phyloP scores from a whole-genome alignment of 2,797 vertebrate genomes.

The Siniperca scherzeri region DNA sequence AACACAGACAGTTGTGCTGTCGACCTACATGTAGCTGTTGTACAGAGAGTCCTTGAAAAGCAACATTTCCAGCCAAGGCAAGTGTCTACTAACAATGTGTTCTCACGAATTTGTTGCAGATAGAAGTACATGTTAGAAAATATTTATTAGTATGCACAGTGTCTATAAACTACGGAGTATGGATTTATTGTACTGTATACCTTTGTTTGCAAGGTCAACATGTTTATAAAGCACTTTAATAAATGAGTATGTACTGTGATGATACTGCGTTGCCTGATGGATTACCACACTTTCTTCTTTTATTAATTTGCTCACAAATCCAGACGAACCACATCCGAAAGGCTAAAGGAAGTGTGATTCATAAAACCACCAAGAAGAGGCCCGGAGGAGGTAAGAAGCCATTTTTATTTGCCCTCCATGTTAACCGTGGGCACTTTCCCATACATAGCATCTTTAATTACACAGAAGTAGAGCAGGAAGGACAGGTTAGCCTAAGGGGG shows the following conservation, averaged over 20 bases:
- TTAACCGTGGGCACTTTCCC: conserved; percentile 81
- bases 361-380: conserved; percentile 71
- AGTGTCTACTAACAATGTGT: conserved; percentile 67
- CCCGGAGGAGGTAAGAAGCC: conserved; percentile 71
- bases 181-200: conserved; percentile 36
- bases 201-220: conserved; percentile 49
- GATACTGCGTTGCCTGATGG: conserved; percentile 29
- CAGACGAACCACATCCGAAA: conserved; percentile 60
- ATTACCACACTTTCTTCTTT: conserved; percentile 54
- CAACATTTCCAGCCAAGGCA: conserved; percentile 76
- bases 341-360: conserved; percentile 72
- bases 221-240: conserved; percentile 50
- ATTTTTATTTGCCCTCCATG: conserved; percentile 79
- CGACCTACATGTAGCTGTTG: conserved; percentile 74
- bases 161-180: conserved; percentile 19
- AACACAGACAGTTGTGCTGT: conserved; percentile 70
- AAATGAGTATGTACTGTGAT: conserved; percentile 26
- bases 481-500: conserved; percentile 80
- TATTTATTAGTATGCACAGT: conserved; percentile 22
- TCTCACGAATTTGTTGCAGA: conserved; percentile 42
- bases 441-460: conserved; percentile 84
- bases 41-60: conserved; percentile 62
- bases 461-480: conserved; percentile 81
- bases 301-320: conserved; percentile 71
- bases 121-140: conserved; percentile 26